Evolutionary conservation across 2,113 vertebrate species (phyloP).

Genomic region (Burhinus oedicnemus): DNA sequence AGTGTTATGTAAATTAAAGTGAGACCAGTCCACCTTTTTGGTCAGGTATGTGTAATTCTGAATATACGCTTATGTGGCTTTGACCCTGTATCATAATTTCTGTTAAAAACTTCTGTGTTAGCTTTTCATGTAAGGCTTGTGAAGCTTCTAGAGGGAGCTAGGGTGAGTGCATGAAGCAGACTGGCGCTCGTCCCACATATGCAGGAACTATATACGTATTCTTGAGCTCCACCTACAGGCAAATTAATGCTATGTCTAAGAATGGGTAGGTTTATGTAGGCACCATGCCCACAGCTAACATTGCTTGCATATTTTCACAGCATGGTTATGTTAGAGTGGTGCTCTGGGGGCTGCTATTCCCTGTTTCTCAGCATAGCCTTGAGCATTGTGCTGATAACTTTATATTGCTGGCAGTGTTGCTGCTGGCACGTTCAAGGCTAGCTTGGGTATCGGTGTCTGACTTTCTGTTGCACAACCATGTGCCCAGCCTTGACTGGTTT

Average conservation of each 20-base stretch:
- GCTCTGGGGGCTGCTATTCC: background rate
- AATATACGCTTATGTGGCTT: background rate
- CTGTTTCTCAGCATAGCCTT: background rate
- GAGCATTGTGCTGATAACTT: background rate
- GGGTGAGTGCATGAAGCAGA: background rate
- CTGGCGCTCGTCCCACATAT: fast-evolving
- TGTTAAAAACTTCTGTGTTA: background rate
- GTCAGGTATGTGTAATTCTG: background rate
- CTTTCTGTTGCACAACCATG: background rate
- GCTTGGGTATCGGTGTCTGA: background rate
- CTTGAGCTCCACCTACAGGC: slow-evolving; percentile 36
- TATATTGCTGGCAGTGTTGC: background rate
- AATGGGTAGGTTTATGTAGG: background rate
- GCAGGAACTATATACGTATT: background rate
- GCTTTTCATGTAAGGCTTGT: background rate
- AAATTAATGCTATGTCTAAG: background rate
- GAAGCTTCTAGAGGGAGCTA: background rate
- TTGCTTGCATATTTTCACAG: background rate
- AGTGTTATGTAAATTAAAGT: background rate
- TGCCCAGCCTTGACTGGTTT: background rate
- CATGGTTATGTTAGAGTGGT: background rate
- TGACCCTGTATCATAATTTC: background rate
- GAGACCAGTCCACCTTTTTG: background rate
- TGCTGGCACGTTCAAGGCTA: background rate
- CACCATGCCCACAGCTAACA: background rate